Evolutionary conservation across 2,888 invertebrate genomes (phyloP).

Genomic region (Nomada ruficornis): DNA sequence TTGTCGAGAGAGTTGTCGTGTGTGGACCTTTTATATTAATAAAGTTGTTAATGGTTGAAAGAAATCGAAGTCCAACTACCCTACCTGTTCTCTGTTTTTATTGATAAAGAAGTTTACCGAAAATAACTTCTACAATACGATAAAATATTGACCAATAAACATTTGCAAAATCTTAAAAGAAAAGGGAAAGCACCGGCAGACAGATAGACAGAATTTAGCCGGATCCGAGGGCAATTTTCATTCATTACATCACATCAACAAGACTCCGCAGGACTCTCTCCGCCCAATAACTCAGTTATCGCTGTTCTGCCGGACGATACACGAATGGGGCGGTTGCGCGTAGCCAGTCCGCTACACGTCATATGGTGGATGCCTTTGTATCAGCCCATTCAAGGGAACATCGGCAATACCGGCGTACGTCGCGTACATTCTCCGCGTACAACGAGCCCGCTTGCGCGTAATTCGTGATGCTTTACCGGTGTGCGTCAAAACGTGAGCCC

Average conservation of each 20-base stretch:
- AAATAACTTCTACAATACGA: too few relatives aligned
- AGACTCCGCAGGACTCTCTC: neutral
- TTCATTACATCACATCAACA: constrained; percentile 34
- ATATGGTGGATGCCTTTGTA: constrained; percentile 63
- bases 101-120: too few relatives aligned
- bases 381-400: constrained; percentile 57
- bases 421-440: constrained; percentile 35
- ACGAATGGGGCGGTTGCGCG: constrained; percentile 73
- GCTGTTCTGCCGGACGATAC: constrained; percentile 73
- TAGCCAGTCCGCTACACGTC: constrained; percentile 64
- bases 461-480: constrained; percentile 33
- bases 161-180: too few relatives aligned
- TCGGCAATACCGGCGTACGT: constrained; percentile 54
- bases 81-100: too few relatives aligned
- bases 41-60: too few relatives aligned
- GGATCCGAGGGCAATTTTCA: constrained; percentile 51
- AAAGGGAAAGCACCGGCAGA: neutral
- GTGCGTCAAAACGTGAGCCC: constrained; percentile 56
- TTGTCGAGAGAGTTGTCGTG: too few relatives aligned
- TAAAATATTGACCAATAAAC: too few relatives aligned
- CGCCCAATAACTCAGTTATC: constrained; percentile 75
- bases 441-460: constrained; percentile 44
- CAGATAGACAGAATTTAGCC: neutral
- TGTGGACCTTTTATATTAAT: too few relatives aligned
- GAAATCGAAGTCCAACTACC: too few relatives aligned